A percentile compares a stretch with the other conserved stretches of the same genome.
phyloP scores from a whole-genome alignment of 92 coral and sea anemone genomes.

The Palythoa grandiflora region DNA sequence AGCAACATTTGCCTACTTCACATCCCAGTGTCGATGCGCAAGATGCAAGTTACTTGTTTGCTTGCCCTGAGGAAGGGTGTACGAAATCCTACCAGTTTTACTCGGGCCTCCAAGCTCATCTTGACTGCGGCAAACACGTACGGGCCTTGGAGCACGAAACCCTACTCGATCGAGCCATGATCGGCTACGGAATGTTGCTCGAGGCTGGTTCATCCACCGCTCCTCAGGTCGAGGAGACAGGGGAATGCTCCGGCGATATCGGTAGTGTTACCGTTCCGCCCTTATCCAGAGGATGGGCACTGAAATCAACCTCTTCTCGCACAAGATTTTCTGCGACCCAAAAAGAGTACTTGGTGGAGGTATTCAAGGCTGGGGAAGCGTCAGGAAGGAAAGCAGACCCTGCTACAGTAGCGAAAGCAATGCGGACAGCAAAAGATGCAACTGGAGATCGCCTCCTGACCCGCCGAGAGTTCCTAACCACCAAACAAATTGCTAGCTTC shows the following conservation, averaged over 20 bases:
- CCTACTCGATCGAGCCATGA: slow-evolving; percentile 71
- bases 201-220: slow-evolving; percentile 43
- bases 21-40: slow-evolving; percentile 7
- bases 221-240: slow-evolving; percentile 35
- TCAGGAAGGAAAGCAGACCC: slow-evolving; percentile 67
- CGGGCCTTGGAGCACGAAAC: slow-evolving; percentile 73
- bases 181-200: slow-evolving; percentile 62
- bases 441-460: slow-evolving; percentile 63
- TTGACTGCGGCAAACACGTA: slow-evolving; percentile 68
- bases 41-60: slow-evolving; percentile 33
- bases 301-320: slow-evolving; percentile 55
- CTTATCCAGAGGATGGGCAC: slow-evolving; percentile 77
- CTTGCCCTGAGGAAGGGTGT: slow-evolving; percentile 83
- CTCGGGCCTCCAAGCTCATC: slow-evolving; percentile 74
- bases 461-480: slow-evolving; percentile 57
- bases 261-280: slow-evolving; percentile 31
- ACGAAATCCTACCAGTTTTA: slow-evolving; percentile 60
- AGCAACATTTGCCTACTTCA: neutral
- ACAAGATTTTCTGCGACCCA: slow-evolving; percentile 63
- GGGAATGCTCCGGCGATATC: neutral
- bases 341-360: slow-evolving; percentile 59
- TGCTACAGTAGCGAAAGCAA: slow-evolving; percentile 66
- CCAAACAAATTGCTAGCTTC: slow-evolving; percentile 61
- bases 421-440: slow-evolving; percentile 59
- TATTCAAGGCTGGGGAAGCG: slow-evolving; percentile 66